phyloP scores from a whole-genome alignment of 2,797 vertebrate genomes.

The Clarias laeviceps region DNA sequence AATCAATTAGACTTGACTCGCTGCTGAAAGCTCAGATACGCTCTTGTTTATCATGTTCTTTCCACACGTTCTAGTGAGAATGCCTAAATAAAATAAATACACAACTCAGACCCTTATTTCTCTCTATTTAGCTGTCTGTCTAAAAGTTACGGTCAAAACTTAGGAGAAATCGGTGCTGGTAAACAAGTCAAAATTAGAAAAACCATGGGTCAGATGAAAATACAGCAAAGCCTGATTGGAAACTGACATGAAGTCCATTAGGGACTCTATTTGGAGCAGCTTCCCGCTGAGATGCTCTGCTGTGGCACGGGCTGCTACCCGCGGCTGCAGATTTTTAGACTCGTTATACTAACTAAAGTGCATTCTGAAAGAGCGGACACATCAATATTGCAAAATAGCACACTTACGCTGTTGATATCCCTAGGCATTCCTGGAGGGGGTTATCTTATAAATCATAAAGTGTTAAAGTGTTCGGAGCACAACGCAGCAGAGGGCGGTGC shows the following conservation, averaged over 20 bases:
- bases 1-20: slow-evolving; percentile 31
- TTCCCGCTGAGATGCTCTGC: slow-evolving; percentile 25
- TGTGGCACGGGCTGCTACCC: slow-evolving; percentile 16
- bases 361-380: slow-evolving; percentile 28
- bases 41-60: neutral
- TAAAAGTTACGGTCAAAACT: neutral
- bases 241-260: slow-evolving; percentile 43
- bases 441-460: neutral
- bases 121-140: neutral
- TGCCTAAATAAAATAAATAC: neutral
- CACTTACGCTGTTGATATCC: slow-evolving; percentile 24
- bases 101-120: neutral
- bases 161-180: slow-evolving; percentile 7
- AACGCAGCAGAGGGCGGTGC: neutral
- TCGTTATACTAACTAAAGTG: slow-evolving; percentile 44
- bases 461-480: slow-evolving; percentile 14
- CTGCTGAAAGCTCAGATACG: neutral
- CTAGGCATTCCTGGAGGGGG: neutral
- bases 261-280: slow-evolving; percentile 31
- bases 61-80: neutral
- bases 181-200: neutral
- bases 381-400: slow-evolving; percentile 41
- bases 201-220: slow-evolving; percentile 15
- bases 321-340: slow-evolving; percentile 25
- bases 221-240: neutral